Base-by-base conservation (phyloP, 2,113 vertebrate genomes). In the Nicator chloris region DNA sequence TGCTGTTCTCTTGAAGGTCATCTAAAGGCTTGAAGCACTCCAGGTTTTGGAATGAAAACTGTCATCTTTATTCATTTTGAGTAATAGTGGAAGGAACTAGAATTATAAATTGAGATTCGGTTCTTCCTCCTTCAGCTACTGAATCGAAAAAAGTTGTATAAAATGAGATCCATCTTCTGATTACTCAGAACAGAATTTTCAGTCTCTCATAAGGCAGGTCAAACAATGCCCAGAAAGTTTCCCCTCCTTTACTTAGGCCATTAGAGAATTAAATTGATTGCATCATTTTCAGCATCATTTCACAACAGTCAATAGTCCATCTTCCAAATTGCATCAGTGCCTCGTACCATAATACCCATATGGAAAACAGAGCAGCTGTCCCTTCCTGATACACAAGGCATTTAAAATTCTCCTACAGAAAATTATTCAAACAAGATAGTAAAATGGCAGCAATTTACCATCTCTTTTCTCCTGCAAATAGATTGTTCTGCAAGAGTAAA, bases 241-340 rank as follows among this genome's bases (percentile, higher is more conserved):
- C 56, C 59, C 63, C 42, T 92, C 45, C 82, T 95, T 90, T 93
- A 68, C 56, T 86, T 93, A 86, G 72, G 68, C 93, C 64, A 86
- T 86, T 91, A 92, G 92, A 94, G 88, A 88, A 95, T 94, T 93
- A 92, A 94, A 91, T 94, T 92, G 83, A 87, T 88, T 91, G 86
- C 83, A 83, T 88, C 92, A 85, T 90, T 95, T 96, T 92, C 90
- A 89, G 86, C 90, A 88, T 82, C 89, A 86, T 96, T 96, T 94
- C 90, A 93, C 90, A 95, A 88, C 88, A 94, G 86, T 95, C 94
- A 92, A 92, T 95, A 95, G 86, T 93, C 73, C 87, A 81, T 93
- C 96, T 94, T 88, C 68, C 81, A 91, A 91, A 87, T 85, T 90
- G 72, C 77, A 85, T 94, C 93, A 68, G 54, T 90, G 79, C 76